Percentiles rank a stretch among this genome's conserved stretches.
Evolutionary conservation across 23 tunicate genomes (phyloP).

Genomic region (Ciona savignyi): DNA sequence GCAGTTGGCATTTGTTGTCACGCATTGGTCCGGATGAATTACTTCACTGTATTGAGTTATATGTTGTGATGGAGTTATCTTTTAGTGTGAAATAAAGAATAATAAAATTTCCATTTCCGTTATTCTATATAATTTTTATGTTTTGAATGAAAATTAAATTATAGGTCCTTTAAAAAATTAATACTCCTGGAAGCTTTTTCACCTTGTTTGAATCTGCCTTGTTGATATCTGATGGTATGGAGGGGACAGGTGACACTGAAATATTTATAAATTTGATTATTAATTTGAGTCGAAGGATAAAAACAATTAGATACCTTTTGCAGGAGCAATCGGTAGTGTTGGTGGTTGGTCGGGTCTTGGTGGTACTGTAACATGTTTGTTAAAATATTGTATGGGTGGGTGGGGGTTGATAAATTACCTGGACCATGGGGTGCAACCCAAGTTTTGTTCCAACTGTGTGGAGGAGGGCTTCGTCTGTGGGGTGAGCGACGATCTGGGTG

Average conservation of each 20-base stretch:
- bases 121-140: too few relatives aligned
- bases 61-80: too few relatives aligned
- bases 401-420: background rate
- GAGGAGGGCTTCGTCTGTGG: constrained; percentile 42
- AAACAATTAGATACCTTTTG: background rate
- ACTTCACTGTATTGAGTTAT: too few relatives aligned
- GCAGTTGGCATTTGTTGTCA: background rate
- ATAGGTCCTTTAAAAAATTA: too few relatives aligned
- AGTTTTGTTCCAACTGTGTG: background rate
- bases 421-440: constrained; percentile 15
- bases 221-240: background rate
- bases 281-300: background rate
- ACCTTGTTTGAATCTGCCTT: constrained; percentile 4
- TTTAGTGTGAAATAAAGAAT: too few relatives aligned
- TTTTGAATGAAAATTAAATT: too few relatives aligned
- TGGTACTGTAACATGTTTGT: constrained; percentile 1
- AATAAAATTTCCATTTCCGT: too few relatives aligned
- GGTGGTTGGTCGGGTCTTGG: constrained; percentile 12
- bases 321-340: background rate
- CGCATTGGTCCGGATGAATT: too few relatives aligned
- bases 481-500: constrained; percentile 41
- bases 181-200: too few relatives aligned
- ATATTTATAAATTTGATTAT: background rate
- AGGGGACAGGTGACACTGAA: constrained; percentile 2
- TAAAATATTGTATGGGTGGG: too few relatives aligned